Evolutionary conservation across 2,113 vertebrate species (phyloP), one percentile per base, ranked within the genome.

Genomic region (Scartelaos histophorus): DNA sequence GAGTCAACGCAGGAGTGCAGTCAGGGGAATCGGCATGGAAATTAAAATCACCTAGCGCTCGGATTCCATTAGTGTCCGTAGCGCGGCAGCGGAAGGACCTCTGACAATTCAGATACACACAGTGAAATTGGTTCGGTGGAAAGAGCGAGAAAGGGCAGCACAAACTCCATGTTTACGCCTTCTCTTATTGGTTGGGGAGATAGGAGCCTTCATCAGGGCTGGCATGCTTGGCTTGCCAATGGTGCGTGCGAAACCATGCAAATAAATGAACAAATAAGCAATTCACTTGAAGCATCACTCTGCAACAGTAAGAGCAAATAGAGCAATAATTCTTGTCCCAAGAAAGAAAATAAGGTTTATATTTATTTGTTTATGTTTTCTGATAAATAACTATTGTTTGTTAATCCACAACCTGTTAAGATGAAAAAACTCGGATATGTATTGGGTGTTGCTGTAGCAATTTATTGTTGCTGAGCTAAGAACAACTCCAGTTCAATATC

Each of bases 191-290:
- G 87, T 79, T 60, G 81, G 85, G 84, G 87, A 92, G 87, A 90
- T 84, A 83, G 90, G 90, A 85, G 82, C 89, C 91, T 90, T 91
- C 91, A 92, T 93, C 90, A 91, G 86, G 85, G 85, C 83, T 89
- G 86, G 88, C 87, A 87, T 71, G 86, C 90, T 86, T 84, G 83
- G 86, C 85, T 90, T 88, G 85, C 85, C 80, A 83, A 85, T 90
- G 84, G 82, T 83, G 85, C 76, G 85, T 86, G 82, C 82, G 83
- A 91, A 91, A 87, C 84, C 89, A 88, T 86, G 88, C 89, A 92
- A 92, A 93, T 92, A 93, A 92, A 92, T 91, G 82, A 92, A 93
- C 89, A 92, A 93, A 92, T 92, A 90, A 93, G 90, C 85, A 90
- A 92, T 92, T 88, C 80, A 76, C 85, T 80, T 86, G 81, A 91